Base-by-base conservation (phyloP, 53 echinoderm and acorn worm genomes). In the Mesocentrotus franciscanus region DNA sequence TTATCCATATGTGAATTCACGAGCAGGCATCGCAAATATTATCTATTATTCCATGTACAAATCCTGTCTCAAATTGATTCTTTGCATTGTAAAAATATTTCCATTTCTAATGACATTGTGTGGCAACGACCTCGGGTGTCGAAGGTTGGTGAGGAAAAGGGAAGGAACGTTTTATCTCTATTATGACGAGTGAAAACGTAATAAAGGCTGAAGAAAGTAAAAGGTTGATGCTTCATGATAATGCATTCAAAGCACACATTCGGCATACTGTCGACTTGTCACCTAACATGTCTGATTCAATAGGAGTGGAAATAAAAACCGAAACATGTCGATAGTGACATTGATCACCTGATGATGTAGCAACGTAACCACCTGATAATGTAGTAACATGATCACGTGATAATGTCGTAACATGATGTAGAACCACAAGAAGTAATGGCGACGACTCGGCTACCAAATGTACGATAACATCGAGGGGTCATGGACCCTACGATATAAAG, bases 321-420 rank as follows among this genome's bases (percentile, higher is more conserved):
- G 16, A 27, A 57, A n/a, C 57, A 87, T 81, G 81, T 81, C 15
- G 36, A 81, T 42, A 42, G 20, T 42, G 81, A 18, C 81, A 42
- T 81, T 22, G 30, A 14, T 76, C 64, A 64, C 64, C 16, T 64
- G 64, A 18, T 64, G 20, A 64, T 64, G 64, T 14, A 64, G 64
- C 20, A 64, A 64, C 64, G 16, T 64, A 20, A 64, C 20, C 64
- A 64, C 64, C 16, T 64, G 64, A 64, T 20, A 64, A 64, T 64
- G 20, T 64, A 64, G 64, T 64, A n/a, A 75, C 75, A 30, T 27
- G 75, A 36, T 81, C 87, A 87, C n/a, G 58, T 87, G 87, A 58
- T 87, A 57, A 87, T 59, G 58, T 87, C 10, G 15, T 58, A 58
- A 87, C 22, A 84, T 55, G 55, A 84, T 55, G 84, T 42, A 49